phyloP scores from a whole-genome alignment of 2,888 invertebrate genomes.

The Heliconius ethilla region DNA sequence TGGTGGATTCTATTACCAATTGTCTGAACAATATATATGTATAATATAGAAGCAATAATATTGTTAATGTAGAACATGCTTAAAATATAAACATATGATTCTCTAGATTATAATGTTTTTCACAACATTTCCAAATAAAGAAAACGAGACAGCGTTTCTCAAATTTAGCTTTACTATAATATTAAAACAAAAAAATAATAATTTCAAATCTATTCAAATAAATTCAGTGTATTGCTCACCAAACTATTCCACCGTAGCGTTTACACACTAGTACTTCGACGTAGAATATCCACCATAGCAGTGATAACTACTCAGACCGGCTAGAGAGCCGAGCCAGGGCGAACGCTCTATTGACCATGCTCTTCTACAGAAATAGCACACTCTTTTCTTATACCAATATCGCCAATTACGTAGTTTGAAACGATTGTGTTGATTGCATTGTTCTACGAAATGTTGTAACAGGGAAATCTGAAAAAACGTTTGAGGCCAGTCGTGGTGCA shows the following conservation, averaged over 20 bases:
- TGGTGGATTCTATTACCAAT: no score
- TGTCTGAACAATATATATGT: no score
- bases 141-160: no score
- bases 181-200: not conserved
- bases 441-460: not conserved
- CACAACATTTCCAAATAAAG: not conserved
- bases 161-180: not conserved
- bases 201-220: not conserved
- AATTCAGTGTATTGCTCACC: not conserved
- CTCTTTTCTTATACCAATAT: conserved; percentile 13
- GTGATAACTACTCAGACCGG: conserved; percentile 9
- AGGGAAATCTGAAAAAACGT: not conserved
- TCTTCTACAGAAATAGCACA: conserved; percentile 18
- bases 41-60: no score
- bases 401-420: conserved; percentile 7
- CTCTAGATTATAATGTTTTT: no score
- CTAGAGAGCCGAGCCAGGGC: conserved; percentile 5
- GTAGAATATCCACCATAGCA: conserved; percentile 9
- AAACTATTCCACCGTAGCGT: not conserved
- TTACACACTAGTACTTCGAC: not conserved
- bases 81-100: no score
- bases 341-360: conserved; percentile 13
- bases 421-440: conserved; percentile 7
- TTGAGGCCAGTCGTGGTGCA: no score
- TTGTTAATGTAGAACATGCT: no score